Evolutionary conservation across 2,888 invertebrate genomes (phyloP), one percentile per base, ranked within the genome.

Genomic region (Unio delphinus): DNA sequence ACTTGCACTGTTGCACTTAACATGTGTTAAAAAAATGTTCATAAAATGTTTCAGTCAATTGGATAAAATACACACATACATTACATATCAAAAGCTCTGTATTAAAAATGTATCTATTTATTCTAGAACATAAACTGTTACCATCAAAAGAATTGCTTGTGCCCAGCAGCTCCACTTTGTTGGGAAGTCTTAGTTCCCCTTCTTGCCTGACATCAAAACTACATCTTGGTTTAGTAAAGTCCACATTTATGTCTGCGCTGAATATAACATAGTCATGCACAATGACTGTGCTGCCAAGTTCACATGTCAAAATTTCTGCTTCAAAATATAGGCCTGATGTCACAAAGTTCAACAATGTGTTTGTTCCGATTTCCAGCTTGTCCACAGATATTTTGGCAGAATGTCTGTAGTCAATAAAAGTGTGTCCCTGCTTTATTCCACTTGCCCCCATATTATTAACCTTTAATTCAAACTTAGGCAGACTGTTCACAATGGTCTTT

Each of bases 101-200:
- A 45, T 45, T 11, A 45, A 11, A 45, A 45, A 8, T 45, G 45
- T 45, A 34, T 34, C 6, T 34, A 45, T 45, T 45, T 11, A 15
- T 15, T 45, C 8, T 45, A 45, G 45, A 45, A 45, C 45, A 11
- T 45, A 45, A 15, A 45, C 8, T 45, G 45, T 55, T 69, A 81
- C 80, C 81, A 73, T 79, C 77, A 61, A 83, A 69, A 58, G 63
- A 67, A 61, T 79, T 83, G 11, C 73, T 64, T 63, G 75, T 71
- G 61, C 83, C 85, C 7, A 79, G 72, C 34, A 85, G 65, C 61
- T 83, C 82, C 55, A 83, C 80, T 45, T 71, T 69, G 30, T 74
- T 73, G 2, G 85, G 82, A 54, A 85, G 70, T 4, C 83, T 69
- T 0, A 82, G 70, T 73, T 85, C 84, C 15, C 79, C 85, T 7